Conservation (phyloP, 2,113 vertebrate genomes). For the Percina caprodes region DNA sequence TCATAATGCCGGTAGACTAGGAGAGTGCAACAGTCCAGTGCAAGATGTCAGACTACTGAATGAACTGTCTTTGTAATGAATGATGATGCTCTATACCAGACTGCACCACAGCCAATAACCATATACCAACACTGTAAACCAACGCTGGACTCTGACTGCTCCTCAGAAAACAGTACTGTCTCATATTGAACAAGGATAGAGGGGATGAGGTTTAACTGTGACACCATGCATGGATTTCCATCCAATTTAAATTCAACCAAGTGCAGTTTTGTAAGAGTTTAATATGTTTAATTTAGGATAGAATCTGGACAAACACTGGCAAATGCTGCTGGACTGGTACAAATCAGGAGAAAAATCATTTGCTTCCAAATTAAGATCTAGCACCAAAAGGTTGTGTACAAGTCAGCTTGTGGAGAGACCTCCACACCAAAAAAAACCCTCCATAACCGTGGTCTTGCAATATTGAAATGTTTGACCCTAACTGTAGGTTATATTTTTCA, state of each 20-base stretch:
- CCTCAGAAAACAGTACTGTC: not conserved
- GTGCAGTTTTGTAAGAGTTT: not conserved
- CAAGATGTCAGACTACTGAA: not conserved
- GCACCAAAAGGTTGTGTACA: no score
- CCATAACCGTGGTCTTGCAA: not conserved
- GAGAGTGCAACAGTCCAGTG: not conserved
- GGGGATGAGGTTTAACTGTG: no score
- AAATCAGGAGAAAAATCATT: not conserved
- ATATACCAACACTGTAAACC: not conserved
- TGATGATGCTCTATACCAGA: not conserved
- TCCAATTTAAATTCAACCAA: not conserved
- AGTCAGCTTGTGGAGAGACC: no score
- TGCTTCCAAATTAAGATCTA: not conserved
- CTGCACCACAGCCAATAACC: not conserved
- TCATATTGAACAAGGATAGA: not conserved
- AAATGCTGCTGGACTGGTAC: not conserved
- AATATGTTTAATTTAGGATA: rapidly evolving
- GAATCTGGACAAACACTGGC: not conserved
- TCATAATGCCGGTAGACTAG: not conserved
- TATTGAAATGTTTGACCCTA: not conserved
- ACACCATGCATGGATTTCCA: not conserved
- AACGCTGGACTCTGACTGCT: not conserved
- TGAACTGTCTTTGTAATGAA: slow-evolving; percentile 2
- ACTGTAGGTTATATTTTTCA: not conserved
- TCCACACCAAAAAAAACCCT: not conserved